Base-by-base conservation (phyloP, 2,888 invertebrate species). In the Nomada ruficornis region DNA sequence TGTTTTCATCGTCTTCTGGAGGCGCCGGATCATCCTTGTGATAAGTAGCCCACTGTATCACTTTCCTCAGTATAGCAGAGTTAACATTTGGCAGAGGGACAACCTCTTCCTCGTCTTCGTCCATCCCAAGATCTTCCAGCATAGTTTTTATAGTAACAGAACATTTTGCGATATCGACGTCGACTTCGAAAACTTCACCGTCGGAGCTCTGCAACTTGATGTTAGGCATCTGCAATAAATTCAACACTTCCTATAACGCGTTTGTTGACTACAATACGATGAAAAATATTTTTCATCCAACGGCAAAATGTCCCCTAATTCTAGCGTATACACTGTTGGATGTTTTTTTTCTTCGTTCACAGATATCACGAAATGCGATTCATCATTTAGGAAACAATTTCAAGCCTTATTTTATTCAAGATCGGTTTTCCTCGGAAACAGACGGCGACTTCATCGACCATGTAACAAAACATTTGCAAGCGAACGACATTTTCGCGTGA, bases 71-170 rank as follows among this genome's bases (percentile, higher is more conserved):
- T 91, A 99, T 99, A 44, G 98, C 98, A 0, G 99, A 98, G 94
- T 98, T 99, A 0, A 99, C 99, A 93, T 99, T 99, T 0, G 99
- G 99, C 72, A 99, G 94, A 0, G 99, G 99, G 0, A 99, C 98
- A 4, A 98, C 96, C 94, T 98, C 98, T 91, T 98, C 98, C 87
- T 98, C 98, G 78, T 98, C 97, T 64, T 97, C 98, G 91, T 98
- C 98, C 96, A 98, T 97, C 18, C 98, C 98, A 81, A 98, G 95
- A 94, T 98, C 98, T 94, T 99, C 99, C 89, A 99, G 95, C 98
- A 99, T 99, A 4, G 99, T 99, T 94, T 99, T 99, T 88, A 99
- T 99, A 0, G 99, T 99, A 20, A 98, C 98, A 0, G 99, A 99
- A 94, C 98, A 98, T 95, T 98, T 98, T 63, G 99, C 99, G 80